These are phyloP conservation scores for Laterallus jamaicensis DNA, from an alignment of 2,113 vertebrate genomes.

Conservation along the genomic window DNA sequence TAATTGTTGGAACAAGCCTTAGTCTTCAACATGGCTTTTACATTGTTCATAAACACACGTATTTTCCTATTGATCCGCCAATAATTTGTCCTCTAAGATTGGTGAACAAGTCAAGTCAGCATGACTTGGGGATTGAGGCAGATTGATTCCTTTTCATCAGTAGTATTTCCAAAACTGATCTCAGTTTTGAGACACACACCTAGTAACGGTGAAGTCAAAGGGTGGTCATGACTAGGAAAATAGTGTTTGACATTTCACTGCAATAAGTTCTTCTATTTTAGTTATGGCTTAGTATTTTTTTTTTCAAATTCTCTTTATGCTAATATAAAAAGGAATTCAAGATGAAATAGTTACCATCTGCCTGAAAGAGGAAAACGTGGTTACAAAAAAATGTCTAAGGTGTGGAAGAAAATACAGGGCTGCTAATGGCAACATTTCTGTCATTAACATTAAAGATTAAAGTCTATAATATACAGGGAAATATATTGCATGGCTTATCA, in stretches of 20 bases:
- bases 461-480: conserved; percentile 53
- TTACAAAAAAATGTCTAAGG: conserved; percentile 31
- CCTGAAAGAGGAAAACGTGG: conserved; percentile 1
- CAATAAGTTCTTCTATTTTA: conserved; percentile 12
- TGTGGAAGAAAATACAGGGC: neutral
- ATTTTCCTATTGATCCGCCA: conserved; percentile 41
- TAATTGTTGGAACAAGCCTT: neutral
- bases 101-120: neutral
- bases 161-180: conserved; percentile 47
- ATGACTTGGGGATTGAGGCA: neutral
- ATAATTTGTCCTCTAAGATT: neutral
- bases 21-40: neutral
- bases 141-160: conserved; percentile 27
- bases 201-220: conserved; percentile 19
- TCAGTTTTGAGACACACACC: conserved; percentile 39
- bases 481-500: conserved; percentile 49
- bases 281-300: conserved; percentile 16
- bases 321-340: conserved; percentile 51
- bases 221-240: neutral
- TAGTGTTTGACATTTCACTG: neutral
- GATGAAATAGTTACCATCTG: conserved; percentile 70
- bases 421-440: conserved; percentile 32
- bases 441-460: conserved; percentile 56
- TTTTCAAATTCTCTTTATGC: conserved; percentile 44
- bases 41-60: neutral